These are phyloP conservation scores for Hofmannophila pseudospretella DNA, from an alignment of 2,888 invertebrate species.

Conservation along the genomic window DNA sequence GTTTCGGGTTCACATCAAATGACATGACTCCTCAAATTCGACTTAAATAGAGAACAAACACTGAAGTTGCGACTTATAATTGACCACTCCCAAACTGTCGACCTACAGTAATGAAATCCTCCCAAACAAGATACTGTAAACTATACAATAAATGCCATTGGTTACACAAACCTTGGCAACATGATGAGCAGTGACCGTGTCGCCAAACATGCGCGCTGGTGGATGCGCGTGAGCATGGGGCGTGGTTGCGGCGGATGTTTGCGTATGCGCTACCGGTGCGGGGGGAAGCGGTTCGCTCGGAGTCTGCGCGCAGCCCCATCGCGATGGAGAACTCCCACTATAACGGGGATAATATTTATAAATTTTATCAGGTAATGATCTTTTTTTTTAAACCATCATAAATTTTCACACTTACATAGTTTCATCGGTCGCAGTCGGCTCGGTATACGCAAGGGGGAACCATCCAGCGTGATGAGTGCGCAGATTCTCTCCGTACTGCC, in stretches of 20 bases:
- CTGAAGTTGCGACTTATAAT: too few relatives aligned
- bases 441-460: constrained; percentile 97
- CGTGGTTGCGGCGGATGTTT: constrained; percentile 48
- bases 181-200: constrained; percentile 77
- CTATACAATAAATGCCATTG: too few relatives aligned
- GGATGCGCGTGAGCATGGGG: constrained; percentile 69
- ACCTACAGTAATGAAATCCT: too few relatives aligned
- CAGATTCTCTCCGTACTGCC: constrained; percentile 98
- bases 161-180: constrained; percentile 53
- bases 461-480: constrained; percentile 95
- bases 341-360: not conserved
- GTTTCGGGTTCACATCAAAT: too few relatives aligned
- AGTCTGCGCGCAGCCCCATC: constrained; percentile 66
- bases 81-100: too few relatives aligned
- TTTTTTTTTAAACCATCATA: not conserved
- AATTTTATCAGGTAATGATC: not conserved
- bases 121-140: too few relatives aligned
- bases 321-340: constrained; percentile 58
- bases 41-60: too few relatives aligned
- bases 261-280: constrained; percentile 65
- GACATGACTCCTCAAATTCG: too few relatives aligned
- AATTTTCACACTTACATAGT: constrained; percentile 66
- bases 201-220: constrained; percentile 85
- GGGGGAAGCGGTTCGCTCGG: constrained; percentile 64
- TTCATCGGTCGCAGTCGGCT: constrained; percentile 83